phyloP scores from a whole-genome alignment of 2,797 vertebrate genomes.

The Carduelis carduelis region DNA sequence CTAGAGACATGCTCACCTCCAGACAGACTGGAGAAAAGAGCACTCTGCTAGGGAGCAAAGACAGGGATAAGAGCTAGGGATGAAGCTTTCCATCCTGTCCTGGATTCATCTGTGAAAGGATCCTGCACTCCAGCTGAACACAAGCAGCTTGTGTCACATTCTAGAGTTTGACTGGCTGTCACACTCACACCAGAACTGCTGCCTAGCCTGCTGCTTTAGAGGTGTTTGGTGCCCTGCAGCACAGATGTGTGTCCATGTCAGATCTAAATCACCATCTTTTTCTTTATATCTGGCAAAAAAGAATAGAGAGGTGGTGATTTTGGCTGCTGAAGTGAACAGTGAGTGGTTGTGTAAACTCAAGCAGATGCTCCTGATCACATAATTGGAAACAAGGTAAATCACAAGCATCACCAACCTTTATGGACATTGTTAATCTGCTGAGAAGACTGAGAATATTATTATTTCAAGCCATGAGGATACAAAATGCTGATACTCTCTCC shows the following conservation, averaged over 20 bases:
- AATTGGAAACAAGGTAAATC: not conserved
- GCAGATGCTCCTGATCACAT: not conserved
- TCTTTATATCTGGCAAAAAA: not conserved
- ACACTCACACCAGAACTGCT: not conserved
- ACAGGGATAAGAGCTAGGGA: not conserved
- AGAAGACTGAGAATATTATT: not conserved
- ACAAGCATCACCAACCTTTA: not conserved
- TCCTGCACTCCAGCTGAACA: not conserved
- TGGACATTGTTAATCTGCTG: not conserved
- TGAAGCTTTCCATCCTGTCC: not conserved
- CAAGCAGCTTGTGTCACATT: fast-evolving
- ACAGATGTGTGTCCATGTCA: fast-evolving
- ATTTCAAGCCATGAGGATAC: not conserved
- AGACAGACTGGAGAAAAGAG: not conserved
- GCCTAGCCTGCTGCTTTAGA: not conserved
- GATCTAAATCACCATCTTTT: not conserved
- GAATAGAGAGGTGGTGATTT: not conserved
- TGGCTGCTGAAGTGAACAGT: not conserved
- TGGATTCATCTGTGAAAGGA: not conserved
- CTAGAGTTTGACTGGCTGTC: fast-evolving
- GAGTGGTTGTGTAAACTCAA: not conserved
- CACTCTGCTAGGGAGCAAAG: not conserved
- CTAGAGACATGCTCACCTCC: not conserved
- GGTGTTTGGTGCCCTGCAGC: not conserved
- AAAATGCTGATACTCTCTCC: not conserved